These are phyloP conservation scores for Caranx melampygus DNA, from an alignment of 2,113 vertebrate genomes.

Conservation along the genomic window DNA sequence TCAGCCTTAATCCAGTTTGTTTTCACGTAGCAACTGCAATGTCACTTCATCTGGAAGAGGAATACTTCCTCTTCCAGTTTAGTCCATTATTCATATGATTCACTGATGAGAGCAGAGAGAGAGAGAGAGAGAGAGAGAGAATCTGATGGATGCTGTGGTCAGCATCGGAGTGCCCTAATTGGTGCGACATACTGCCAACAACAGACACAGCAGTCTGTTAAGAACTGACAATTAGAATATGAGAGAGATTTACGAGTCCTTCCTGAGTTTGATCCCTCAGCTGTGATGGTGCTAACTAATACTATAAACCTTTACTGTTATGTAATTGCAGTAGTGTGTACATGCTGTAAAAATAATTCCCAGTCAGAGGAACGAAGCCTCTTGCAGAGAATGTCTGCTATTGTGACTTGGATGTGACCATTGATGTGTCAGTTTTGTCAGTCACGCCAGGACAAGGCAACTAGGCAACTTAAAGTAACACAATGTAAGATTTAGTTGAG, in stretches of 20 bases:
- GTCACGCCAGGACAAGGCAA: no score
- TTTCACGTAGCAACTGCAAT: constrained; percentile 52
- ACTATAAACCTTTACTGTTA: not conserved
- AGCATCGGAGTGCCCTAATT: constrained; percentile 34
- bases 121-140: not conserved
- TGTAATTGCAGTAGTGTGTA: not conserved
- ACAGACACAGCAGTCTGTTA: constrained; percentile 14
- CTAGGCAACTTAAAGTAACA: no score
- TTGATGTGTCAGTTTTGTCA: no score
- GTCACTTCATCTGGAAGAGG: constrained; percentile 51
- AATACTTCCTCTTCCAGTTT: constrained; percentile 36
- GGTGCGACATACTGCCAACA: constrained; percentile 16
- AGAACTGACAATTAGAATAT: constrained; percentile 1
- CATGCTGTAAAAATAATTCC: not conserved
- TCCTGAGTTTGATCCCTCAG: not conserved
- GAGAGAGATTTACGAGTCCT: constrained; percentile 18
- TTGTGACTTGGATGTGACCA: no score
- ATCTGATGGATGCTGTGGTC: constrained; percentile 18
- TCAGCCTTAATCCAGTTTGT: constrained; percentile 60
- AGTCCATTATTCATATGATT: constrained; percentile 62
- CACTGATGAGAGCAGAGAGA: constrained; percentile 3
- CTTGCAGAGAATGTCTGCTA: no score
- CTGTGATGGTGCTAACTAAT: not conserved
- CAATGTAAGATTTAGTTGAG: no score
- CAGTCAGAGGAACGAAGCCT: not conserved